Base-by-base conservation (phyloP, 2,797 vertebrate genomes). In the Smutsia gigantea region DNA sequence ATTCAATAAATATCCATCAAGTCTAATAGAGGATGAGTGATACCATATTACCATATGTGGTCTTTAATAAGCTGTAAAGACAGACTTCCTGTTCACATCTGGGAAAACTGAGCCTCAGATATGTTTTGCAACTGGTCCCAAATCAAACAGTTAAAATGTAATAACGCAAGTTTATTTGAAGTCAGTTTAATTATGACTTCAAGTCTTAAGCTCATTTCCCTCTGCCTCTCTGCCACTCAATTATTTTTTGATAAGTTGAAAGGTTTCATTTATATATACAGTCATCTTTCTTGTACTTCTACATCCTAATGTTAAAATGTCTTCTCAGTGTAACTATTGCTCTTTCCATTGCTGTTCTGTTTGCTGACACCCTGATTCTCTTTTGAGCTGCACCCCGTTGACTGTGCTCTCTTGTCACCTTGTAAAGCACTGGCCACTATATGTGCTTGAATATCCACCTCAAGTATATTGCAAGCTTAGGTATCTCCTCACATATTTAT, bases 1-100 rank as follows among this genome's bases (percentile, higher is more conserved):
- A 94, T 83, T 71, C 71, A 74, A 23, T 90, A 79, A 96, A 77
- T 81, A 92, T 31, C 72, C n/a, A 88, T 53, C 57, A 55, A 87
- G 18, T 55, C 8, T 53, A 74, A 78, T 81, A 61, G 8, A 6
- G 13, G 4, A 8, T 61, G 8, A 53, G 21, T 66, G 18, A 51
- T 53, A 71, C 17, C 5, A 21, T 68, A 57, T 82, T 25, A 17
- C 4, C 15, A 68, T 61, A 63, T 59, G 75, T 1, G 72, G 13
- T 75, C 17, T 81, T 78, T 78, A 84, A 81, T 92, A 78, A 81
- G 10, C 14, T 87, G 1, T 78, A 66, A 72, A 85, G n/a, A 90
- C 19, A 87, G n/a, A 88, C 6, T 46, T 19, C 8, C 57, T 27
- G 61, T 95, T 93, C 87, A 85, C 5, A 68, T 29, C 59, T 72